Evolutionary conservation across 2,888 invertebrate genomes (phyloP).

Genomic region (Ephialtes manifestator): DNA sequence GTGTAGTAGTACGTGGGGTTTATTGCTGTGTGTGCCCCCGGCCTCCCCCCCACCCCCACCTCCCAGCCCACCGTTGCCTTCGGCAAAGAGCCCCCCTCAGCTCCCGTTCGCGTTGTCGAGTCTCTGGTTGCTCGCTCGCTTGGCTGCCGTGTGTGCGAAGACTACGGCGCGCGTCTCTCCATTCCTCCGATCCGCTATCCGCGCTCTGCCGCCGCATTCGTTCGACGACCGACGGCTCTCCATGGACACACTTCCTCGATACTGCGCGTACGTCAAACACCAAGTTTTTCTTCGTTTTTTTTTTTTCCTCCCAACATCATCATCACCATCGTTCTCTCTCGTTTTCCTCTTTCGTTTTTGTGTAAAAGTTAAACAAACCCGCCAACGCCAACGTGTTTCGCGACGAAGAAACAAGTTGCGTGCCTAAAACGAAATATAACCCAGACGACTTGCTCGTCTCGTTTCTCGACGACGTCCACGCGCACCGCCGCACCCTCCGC

Average conservation of each 20-base stretch:
- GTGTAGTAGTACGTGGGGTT: not conserved
- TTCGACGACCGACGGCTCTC: conserved; percentile 69
- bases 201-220: conserved; percentile 62
- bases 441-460: conserved; percentile 30
- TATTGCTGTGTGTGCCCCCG: not conserved
- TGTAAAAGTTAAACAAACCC: not conserved
- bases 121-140: not conserved
- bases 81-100: not conserved
- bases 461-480: conserved; percentile 63
- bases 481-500: conserved; percentile 67
- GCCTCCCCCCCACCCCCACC: not conserved
- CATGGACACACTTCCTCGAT: conserved; percentile 71
- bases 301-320: not conserved
- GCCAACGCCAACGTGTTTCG: not conserved
- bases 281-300: conserved; percentile 35
- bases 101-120: not conserved
- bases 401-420: conserved; percentile 5
- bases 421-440: conserved; percentile 13
- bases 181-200: conserved; percentile 59
- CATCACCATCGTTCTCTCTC: not conserved
- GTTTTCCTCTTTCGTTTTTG: no score
- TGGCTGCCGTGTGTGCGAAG: not conserved
- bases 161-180: conserved; percentile 63
- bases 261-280: conserved; percentile 71
- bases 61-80: no score